Percentiles rank a stretch among this genome's conserved stretches.
phyloP scores from a whole-genome alignment of 1,140 invertebrate species.

The Aphelinus atriplicis region DNA sequence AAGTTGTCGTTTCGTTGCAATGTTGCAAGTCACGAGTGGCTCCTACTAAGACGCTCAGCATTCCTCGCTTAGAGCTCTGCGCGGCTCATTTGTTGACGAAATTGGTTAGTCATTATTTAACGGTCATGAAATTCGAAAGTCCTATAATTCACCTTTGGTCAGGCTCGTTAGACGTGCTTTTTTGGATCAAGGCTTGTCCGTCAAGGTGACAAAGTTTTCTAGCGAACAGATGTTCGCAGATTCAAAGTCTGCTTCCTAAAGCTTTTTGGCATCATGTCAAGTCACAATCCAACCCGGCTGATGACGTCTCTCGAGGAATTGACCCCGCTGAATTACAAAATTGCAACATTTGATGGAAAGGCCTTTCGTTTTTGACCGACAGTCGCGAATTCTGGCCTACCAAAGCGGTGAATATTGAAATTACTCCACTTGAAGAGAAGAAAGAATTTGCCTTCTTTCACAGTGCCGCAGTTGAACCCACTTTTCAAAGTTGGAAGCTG shows the following conservation, averaged over 20 bases:
- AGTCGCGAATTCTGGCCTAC: conserved; percentile 16
- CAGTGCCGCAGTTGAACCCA: too few species aligned
- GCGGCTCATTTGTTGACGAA: too few species aligned
- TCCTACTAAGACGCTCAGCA: too few species aligned
- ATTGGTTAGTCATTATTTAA: background rate
- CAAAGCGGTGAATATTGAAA: background rate
- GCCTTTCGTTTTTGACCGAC: conserved; percentile 47
- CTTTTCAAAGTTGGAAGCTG: background rate
- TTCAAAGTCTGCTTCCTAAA: conserved; percentile 42
- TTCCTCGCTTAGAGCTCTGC: too few species aligned
- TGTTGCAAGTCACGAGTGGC: too few species aligned
- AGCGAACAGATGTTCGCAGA: conserved; percentile 52
- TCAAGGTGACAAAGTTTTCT: conserved; percentile 54
- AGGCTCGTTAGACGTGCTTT: conserved; percentile 50
- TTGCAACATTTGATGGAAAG: conserved; percentile 54
- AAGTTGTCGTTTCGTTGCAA: too few species aligned
- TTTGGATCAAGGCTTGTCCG: conserved; percentile 50
- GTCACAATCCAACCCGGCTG: conserved; percentile 51
- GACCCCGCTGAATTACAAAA: conserved; percentile 38
- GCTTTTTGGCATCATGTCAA: conserved; percentile 48
- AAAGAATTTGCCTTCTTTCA: background rate
- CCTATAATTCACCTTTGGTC: conserved; percentile 34
- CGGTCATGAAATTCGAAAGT: background rate
- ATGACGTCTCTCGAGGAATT: conserved; percentile 49
- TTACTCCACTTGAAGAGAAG: background rate